Evolutionary conservation across 2,797 vertebrate species (phyloP).

Genomic region (Strix occidentalis): DNA sequence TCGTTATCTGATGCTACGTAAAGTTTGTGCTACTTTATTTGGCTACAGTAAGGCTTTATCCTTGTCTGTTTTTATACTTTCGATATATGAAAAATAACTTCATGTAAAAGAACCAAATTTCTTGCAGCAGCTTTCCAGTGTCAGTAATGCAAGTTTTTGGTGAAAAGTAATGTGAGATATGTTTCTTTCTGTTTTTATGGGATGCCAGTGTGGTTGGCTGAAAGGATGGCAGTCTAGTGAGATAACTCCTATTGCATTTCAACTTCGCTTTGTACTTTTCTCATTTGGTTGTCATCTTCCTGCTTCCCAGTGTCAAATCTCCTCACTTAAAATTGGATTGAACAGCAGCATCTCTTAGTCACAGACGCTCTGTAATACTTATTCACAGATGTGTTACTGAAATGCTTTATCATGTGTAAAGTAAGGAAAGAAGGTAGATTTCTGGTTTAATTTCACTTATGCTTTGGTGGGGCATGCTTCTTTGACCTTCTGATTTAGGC

Average conservation of each 20-base stretch:
- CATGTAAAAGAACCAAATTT: not conserved
- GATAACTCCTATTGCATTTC: not conserved
- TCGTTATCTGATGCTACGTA: not conserved
- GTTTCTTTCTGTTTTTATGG: not conserved
- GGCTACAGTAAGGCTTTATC: not conserved
- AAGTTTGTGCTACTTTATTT: not conserved
- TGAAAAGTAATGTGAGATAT: not conserved
- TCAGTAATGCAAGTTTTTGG: not conserved
- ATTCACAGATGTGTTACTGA: not conserved
- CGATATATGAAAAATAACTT: not conserved
- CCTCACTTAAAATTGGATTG: not conserved
- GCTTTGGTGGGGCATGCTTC: fast-evolving
- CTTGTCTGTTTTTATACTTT: not conserved
- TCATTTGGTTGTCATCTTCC: not conserved
- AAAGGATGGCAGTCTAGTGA: not conserved
- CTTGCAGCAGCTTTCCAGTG: not conserved
- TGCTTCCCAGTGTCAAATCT: not conserved
- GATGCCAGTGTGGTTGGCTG: not conserved
- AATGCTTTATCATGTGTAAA: not conserved
- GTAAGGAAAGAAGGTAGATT: not conserved
- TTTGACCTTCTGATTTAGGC: not conserved
- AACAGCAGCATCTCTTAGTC: not conserved
- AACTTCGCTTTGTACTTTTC: not conserved
- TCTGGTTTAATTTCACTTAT: not conserved
- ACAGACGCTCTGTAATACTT: not conserved